Evolutionary conservation across 2,797 vertebrate species (phyloP), one percentile per base, ranked within the genome.

Genomic region (Squalus acanthias): DNA sequence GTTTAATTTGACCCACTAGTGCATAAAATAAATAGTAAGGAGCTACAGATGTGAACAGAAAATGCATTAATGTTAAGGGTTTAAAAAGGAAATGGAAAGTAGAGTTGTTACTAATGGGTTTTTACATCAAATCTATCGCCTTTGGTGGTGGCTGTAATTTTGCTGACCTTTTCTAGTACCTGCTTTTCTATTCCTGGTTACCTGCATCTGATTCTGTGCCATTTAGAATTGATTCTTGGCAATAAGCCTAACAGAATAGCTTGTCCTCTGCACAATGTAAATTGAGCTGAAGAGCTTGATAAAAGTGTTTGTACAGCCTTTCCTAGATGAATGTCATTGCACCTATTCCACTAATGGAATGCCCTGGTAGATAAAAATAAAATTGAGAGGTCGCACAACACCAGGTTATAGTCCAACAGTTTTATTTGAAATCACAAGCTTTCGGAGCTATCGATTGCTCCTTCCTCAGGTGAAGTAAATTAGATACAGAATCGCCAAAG

Each of bases 141-240:
- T 17, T 53, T 4, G 29, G 15, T 76, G 50, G 50, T 74, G 24
- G 91, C n/a, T 65, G n/a, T 24, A 9, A 53, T 93, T 93, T 69
- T 29, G 13, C 46, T 95, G 94, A 76, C 50, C 29, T 74, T 39
- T 95, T 72, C 70, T 8, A 33, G 94, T 46, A 95, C 63, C 70
- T 76, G 70, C 70, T 95, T 95, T 95, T 74, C 53, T 95, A 57
- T 57, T 76, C 17, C 70, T 74, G 70, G 88, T 50, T 74, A 57
- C 94, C 46, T 33, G 93, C 8, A 72, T 53, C 69, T 95, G 67
- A 74, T 57, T 67, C 70, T 57, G 46, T 57, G 39, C 50, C 15
- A 95, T 95, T 39, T 95, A 2, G 57, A 91, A 65, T 63, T 91
- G 57, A 63, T 65, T 72, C 3, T 72, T 69, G 67, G 70, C 94